Evolutionary conservation across 2,888 invertebrate genomes (phyloP).

Genomic region (Gerris lacustris): DNA sequence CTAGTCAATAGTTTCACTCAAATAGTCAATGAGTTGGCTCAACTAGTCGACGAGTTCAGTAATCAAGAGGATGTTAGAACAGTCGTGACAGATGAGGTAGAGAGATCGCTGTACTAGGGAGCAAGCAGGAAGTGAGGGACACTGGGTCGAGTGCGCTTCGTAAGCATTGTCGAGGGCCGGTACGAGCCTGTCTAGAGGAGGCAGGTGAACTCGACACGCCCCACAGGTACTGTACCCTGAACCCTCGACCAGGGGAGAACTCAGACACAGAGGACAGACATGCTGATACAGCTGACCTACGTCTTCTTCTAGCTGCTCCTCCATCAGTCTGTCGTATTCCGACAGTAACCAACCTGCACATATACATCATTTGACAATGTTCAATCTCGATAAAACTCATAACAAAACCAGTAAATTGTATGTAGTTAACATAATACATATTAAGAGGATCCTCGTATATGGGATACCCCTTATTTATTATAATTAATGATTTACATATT

Average conservation of each 20-base stretch:
- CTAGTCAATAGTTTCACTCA: no score
- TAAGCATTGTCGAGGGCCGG: background rate
- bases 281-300: slow-evolving; percentile 27
- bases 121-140: background rate
- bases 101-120: background rate
- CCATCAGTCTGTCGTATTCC: slow-evolving; percentile 34
- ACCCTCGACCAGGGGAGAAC: slow-evolving; percentile 7
- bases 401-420: no score
- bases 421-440: no score
- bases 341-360: slow-evolving; percentile 35
- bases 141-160: background rate
- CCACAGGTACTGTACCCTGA: background rate
- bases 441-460: no score
- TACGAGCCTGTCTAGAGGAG: background rate
- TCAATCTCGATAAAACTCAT: background rate
- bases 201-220: background rate
- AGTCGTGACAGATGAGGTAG: background rate
- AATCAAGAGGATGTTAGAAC: background rate
- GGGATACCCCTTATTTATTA: no score
- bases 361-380: background rate
- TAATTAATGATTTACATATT: no score
- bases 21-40: background rate
- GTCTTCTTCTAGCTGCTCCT: slow-evolving; percentile 31
- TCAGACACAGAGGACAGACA: slow-evolving; percentile 38
- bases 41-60: background rate